Conservation (phyloP, 2,797 vertebrate genomes). For the Muscicapa striata region DNA sequence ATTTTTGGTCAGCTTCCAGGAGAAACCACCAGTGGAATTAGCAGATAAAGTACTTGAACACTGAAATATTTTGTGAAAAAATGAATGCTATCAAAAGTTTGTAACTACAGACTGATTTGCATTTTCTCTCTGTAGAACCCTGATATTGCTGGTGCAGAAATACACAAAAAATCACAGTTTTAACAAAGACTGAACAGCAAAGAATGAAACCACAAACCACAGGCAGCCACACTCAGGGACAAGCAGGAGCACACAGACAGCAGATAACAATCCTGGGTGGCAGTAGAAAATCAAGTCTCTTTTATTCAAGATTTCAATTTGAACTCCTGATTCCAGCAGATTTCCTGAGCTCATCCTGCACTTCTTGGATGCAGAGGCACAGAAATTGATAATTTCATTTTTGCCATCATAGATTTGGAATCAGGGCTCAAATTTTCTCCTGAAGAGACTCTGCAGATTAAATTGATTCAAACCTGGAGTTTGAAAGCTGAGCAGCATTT, state of each 20-base stretch:
- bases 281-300: neutral
- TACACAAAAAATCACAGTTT: slow-evolving; percentile 77
- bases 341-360: neutral
- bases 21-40: neutral
- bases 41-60: neutral
- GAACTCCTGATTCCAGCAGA: slow-evolving; percentile 34
- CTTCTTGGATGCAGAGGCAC: neutral
- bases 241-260: neutral
- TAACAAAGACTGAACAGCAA: slow-evolving; percentile 25
- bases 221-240: slow-evolving; percentile 5
- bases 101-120: neutral
- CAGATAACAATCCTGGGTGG: slow-evolving; percentile 12
- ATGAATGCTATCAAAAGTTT: neutral
- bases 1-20: neutral
- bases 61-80: neutral
- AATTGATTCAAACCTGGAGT: neutral
- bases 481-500: neutral
- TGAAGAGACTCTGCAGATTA: neutral
- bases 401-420: neutral
- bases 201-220: slow-evolving; percentile 18
- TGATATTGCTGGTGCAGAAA: slow-evolving; percentile 77
- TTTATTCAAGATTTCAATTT: neutral
- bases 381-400: neutral
- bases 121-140: slow-evolving; percentile 23
- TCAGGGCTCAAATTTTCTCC: slow-evolving; percentile 27